Conservation (phyloP, 2,888 invertebrate genomes). For the Tipula unca region DNA sequence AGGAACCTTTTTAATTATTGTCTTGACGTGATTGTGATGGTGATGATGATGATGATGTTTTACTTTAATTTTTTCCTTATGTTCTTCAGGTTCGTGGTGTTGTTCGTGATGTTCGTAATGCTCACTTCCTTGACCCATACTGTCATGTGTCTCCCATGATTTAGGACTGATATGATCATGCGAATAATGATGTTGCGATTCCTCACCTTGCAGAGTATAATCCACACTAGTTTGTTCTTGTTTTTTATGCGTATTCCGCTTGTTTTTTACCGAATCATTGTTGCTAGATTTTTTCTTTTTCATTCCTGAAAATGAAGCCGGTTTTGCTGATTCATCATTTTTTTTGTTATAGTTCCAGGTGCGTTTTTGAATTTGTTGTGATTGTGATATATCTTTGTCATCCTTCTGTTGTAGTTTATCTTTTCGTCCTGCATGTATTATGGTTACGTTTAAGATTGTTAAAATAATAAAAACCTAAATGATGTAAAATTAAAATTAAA, state of each 20-base stretch:
- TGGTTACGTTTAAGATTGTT: background rate
- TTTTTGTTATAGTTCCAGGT: background rate
- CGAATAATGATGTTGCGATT: conserved; percentile 23
- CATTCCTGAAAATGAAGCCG: background rate
- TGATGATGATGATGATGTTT: conserved; percentile 58
- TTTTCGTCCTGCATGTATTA: conserved; percentile 25
- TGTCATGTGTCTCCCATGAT: background rate
- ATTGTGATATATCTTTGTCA: conserved; percentile 2
- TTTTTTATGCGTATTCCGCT: background rate
- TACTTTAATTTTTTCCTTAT: conserved; percentile 34
- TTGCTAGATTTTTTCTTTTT: background rate
- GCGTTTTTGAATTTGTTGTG: background rate
- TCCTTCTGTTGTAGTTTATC: conserved; percentile 32
- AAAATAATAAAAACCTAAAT: conserved; percentile 17
- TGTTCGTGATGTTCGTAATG: conserved; percentile 23
- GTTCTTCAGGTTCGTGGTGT: conserved; percentile 26
- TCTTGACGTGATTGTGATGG: conserved; percentile 55
- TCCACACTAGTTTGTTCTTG: conserved; percentile 27
- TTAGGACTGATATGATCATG: background rate
- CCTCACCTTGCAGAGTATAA: conserved; percentile 36
- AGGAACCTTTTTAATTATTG: conserved; percentile 48
- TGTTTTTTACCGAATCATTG: background rate
- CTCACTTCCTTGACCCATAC: background rate
- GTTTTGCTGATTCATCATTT: background rate
- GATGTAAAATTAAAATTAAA: background rate